These are phyloP conservation scores for Sebastes vulpes DNA, from an alignment of 2,797 vertebrate genomes.

Conservation along the genomic window DNA sequence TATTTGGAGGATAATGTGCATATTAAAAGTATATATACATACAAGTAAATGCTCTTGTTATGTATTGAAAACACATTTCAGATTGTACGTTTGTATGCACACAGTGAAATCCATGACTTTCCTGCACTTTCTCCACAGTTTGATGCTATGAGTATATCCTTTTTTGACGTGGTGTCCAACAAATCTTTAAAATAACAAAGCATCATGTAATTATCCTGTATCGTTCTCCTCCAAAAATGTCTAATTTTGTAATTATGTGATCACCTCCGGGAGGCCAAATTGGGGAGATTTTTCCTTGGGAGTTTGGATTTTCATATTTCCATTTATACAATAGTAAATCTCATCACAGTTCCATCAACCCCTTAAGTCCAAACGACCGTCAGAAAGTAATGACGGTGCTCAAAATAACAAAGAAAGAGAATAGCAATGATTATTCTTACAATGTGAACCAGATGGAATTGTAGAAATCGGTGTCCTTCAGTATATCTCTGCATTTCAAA, in stretches of 20 bases:
- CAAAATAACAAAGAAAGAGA: slow-evolving; percentile 21
- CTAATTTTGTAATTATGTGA: slow-evolving; percentile 43
- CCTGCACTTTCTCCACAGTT: not conserved
- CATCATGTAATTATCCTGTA: slow-evolving; percentile 21
- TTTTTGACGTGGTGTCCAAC: slow-evolving; percentile 22
- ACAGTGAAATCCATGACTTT: not conserved
- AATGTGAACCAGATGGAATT: slow-evolving; percentile 47
- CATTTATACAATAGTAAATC: slow-evolving; percentile 21
- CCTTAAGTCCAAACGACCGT: slow-evolving; percentile 41
- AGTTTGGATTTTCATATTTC: slow-evolving; percentile 20
- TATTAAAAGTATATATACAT: not conserved
- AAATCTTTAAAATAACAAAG: slow-evolving; percentile 37
- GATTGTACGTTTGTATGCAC: not conserved
- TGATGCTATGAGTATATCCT: not conserved
- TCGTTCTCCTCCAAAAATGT: slow-evolving; percentile 6
- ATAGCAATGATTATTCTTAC: slow-evolving; percentile 31
- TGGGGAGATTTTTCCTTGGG: not conserved
- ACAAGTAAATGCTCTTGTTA: not conserved
- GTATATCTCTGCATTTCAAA: slow-evolving; percentile 20
- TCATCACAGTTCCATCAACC: slow-evolving; percentile 29
- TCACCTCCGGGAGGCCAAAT: slow-evolving; percentile 19
- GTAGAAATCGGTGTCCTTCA: slow-evolving; percentile 48
- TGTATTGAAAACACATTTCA: not conserved
- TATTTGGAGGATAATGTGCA: not conserved
- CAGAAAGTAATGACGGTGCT: slow-evolving; percentile 43